phyloP scores from a whole-genome alignment of 2,888 invertebrate species.

The Emesis russula region DNA sequence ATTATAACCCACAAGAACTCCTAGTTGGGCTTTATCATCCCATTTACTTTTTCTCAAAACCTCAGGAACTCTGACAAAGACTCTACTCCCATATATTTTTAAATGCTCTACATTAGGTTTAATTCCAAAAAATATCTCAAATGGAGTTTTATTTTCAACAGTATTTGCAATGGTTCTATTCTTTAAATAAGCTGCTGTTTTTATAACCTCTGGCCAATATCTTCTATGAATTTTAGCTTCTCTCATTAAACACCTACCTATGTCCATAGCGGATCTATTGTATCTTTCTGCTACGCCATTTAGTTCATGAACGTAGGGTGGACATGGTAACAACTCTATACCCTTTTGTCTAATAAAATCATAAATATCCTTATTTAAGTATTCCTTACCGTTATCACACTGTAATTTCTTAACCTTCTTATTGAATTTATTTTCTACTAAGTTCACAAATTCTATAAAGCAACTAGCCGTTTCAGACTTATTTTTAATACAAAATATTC shows the following conservation, averaged over 20 bases:
- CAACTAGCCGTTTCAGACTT: constrained; percentile 76
- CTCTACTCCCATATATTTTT: constrained; percentile 87
- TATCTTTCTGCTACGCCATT: constrained; percentile 87
- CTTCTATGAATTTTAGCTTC: constrained; percentile 64
- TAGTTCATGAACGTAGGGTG: constrained; percentile 76
- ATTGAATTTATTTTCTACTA: constrained; percentile 72
- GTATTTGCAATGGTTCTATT: constrained; percentile 56
- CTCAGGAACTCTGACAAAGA: constrained; percentile 87
- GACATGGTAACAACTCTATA: constrained; percentile 82
- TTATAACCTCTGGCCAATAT: constrained; percentile 68
- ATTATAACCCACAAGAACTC: constrained; percentile 62
- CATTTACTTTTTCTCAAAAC: constrained; percentile 79
- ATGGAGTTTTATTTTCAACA: constrained; percentile 46
- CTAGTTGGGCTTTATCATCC: constrained; percentile 66
- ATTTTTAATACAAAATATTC: constrained; percentile 81
- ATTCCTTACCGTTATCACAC: constrained; percentile 87
- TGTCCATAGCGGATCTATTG: constrained; percentile 80
- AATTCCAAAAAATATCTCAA: constrained; percentile 84
- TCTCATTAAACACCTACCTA: constrained; percentile 65
- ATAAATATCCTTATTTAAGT: constrained; percentile 82
- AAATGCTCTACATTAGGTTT: constrained; percentile 85
- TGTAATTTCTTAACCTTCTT: constrained; percentile 82
- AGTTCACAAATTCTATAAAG: constrained; percentile 82
- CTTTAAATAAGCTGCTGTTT: constrained; percentile 65
- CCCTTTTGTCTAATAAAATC: constrained; percentile 82